Percentiles rank a stretch among this genome's conserved stretches.
phyloP scores from a whole-genome alignment of 2,113 vertebrate species.

The Myotis davidii region DNA sequence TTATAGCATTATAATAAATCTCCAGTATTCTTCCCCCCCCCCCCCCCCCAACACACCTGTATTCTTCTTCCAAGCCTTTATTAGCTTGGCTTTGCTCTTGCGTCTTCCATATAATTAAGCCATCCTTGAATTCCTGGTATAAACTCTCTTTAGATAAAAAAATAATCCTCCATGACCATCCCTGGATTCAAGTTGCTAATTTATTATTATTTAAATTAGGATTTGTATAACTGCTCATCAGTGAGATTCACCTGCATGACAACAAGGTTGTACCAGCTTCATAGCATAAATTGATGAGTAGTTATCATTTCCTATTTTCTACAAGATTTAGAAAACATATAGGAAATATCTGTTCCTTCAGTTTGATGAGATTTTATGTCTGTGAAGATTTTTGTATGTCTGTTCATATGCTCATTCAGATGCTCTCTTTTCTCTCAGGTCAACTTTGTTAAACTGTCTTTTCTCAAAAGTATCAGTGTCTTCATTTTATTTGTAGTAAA shows the following conservation, averaged over 20 bases:
- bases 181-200: background rate
- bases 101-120: background rate
- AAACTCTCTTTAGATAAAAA: background rate
- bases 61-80: too few species aligned
- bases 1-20: too few species aligned
- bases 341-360: background rate
- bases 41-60: too few species aligned
- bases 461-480: background rate
- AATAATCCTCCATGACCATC: background rate
- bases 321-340: background rate
- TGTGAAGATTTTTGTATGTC: background rate
- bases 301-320: background rate
- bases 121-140: background rate
- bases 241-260: background rate
- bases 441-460: background rate
- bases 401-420: accelerated
- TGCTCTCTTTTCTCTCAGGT: background rate
- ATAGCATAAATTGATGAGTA: accelerated
- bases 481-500: background rate
- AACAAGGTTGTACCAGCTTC: accelerated
- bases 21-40: too few species aligned
- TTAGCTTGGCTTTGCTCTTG: background rate
- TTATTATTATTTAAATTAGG: background rate
- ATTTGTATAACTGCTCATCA: background rate
- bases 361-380: background rate